Conservation (phyloP, 2,113 vertebrate species). For the Gobius niger region DNA sequence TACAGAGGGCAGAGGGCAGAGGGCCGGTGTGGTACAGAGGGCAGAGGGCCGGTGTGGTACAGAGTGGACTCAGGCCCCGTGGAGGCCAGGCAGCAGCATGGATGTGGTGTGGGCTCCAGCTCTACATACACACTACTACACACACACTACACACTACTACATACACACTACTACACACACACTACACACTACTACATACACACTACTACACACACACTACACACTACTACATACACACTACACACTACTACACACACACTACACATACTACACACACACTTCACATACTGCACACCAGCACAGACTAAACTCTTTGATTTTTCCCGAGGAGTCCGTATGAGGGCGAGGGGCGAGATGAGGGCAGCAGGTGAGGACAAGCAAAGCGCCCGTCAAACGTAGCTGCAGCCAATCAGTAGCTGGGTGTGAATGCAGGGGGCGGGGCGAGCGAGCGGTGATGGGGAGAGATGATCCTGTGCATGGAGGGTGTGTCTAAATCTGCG, state of each 20-base stretch:
- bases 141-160: too few relatives aligned
- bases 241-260: too few relatives aligned
- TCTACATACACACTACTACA: too few relatives aligned
- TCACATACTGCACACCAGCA: not conserved
- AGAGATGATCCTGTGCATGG: conserved; percentile 48
- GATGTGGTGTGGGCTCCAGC: too few relatives aligned
- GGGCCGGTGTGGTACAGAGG: too few relatives aligned
- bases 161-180: too few relatives aligned
- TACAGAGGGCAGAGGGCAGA: too few relatives aligned
- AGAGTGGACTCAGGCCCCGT: not conserved
- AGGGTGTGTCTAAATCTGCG: conserved; percentile 24
- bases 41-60: too few relatives aligned
- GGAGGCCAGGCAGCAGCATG: not conserved
- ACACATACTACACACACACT: too few relatives aligned
- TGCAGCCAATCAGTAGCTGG: conserved; percentile 61
- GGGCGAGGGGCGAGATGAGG: conserved; percentile 91
- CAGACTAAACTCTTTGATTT: conserved; percentile 82
- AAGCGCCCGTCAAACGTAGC: conserved; percentile 56
- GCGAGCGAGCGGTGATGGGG: conserved; percentile 62
- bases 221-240: too few relatives aligned
- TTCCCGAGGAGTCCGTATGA: conserved; percentile 93
- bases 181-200: too few relatives aligned
- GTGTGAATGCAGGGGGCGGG: conserved; percentile 56
- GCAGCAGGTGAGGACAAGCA: conserved; percentile 85
- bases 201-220: too few relatives aligned